Evolutionary conservation across 1,140 invertebrate species (phyloP), one percentile per base, ranked within the genome.

Genomic region (Artemia franciscana): DNA sequence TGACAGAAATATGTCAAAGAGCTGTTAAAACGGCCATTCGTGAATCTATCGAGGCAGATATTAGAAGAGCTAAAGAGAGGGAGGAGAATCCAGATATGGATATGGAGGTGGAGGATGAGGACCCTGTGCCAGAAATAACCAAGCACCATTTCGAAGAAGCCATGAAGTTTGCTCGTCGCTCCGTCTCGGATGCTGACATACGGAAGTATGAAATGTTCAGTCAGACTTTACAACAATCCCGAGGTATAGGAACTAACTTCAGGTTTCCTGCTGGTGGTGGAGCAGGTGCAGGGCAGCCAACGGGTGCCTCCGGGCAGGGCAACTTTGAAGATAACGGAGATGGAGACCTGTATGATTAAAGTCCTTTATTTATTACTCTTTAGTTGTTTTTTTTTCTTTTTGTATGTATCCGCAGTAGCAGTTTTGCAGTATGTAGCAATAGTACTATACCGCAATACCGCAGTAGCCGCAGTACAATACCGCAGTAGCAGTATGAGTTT

Each of bases 131-230:
- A 58, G 93, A 98, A 77, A 96, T 99, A 66, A 88, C 88, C 27
- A 79, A 86, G 67, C 89, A 87, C 66, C 95, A 98, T 74, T 99
- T 99, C 76, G 95, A 98, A 76, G 95, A 98, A 75, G 92, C 96
- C 0, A 98, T 99, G 95, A 92, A 93, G 76, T 98, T 88, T 76
- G 95, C 96, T 63, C 83, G 96, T 62, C 81, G 94, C 67, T 99
- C 96, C n/a, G 96, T 99, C 12, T 96, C 90, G 24, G 95, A 99
- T 74, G 97, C 97, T 73, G 96, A 99, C 74, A 98, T 99, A 70
- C 81, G 93, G 68, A 98, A 98, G 78, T 99, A 99, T 75, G 96
- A 99, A 80, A 98, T 98, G 94, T 99, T 99, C 79, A 89, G 95
- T 66, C 94, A 98, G 77, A 99, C 95, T 60, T 79, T 99, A 68